A percentile compares a stretch with the other conserved stretches of the same genome.
Evolutionary conservation across 2,113 vertebrate genomes (phyloP).

Genomic region (Limnothrissa miodon): DNA sequence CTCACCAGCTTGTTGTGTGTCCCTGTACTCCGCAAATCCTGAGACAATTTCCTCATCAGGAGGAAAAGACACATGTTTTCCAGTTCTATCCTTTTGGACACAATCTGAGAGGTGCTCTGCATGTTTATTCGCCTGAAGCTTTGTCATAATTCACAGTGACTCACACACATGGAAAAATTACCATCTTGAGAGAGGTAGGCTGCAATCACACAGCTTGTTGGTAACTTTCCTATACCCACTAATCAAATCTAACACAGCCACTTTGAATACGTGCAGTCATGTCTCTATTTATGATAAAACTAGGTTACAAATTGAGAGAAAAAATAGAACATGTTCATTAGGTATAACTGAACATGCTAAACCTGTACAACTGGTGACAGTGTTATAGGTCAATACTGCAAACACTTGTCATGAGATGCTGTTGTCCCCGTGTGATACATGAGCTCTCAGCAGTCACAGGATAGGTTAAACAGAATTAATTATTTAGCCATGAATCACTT

Average conservation of each 20-base stretch:
- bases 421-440: background rate
- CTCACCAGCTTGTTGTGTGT: constrained; percentile 56
- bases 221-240: background rate
- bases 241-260: background rate
- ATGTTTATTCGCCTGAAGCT: constrained; percentile 25
- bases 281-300: background rate
- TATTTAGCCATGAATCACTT: background rate
- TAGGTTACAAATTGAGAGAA: background rate
- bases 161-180: background rate
- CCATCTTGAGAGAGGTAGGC: background rate
- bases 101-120: constrained; percentile 19
- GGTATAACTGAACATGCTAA: background rate
- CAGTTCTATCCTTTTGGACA: constrained; percentile 51
- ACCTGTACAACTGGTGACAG: background rate
- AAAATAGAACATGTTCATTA: background rate
- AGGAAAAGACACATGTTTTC: constrained; percentile 71
- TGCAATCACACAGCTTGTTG: background rate
- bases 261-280: background rate
- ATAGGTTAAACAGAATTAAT: background rate
- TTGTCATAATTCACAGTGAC: constrained; percentile 29
- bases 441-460: background rate
- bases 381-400: background rate
- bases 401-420: background rate
- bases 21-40: constrained; percentile 61
- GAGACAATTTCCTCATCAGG: constrained; percentile 71